Evolutionary conservation across 2,113 vertebrate species (phyloP).

Genomic region (Eurystomus gularis): DNA sequence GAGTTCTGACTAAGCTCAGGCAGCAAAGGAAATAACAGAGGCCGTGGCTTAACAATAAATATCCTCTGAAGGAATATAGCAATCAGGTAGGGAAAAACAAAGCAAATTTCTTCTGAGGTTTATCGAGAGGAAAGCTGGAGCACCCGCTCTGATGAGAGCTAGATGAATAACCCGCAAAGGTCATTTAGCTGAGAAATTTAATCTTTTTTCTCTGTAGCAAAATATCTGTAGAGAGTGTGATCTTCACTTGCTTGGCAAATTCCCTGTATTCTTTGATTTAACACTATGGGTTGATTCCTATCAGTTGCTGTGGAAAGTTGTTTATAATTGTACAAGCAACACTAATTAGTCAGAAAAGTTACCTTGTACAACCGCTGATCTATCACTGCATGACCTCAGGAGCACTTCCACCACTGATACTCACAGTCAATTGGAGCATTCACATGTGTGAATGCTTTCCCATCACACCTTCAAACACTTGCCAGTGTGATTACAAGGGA

Average conservation of each 20-base stretch:
- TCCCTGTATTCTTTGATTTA: not conserved
- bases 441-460: not conserved
- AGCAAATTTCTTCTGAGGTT: not conserved
- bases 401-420: not conserved
- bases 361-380: not conserved
- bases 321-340: no score
- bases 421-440: not conserved
- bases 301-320: no score
- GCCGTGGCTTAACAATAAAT: conserved; percentile 52
- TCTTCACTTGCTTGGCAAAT: not conserved
- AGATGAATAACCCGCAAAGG: conserved; percentile 5
- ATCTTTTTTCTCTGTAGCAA: not conserved
- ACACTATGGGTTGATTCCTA: no score
- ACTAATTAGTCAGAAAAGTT: not conserved
- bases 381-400: not conserved
- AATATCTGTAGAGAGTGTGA: not conserved
- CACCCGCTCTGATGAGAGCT: not conserved
- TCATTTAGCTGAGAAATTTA: not conserved
- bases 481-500: not conserved
- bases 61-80: conserved; percentile 44
- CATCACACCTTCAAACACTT: not conserved
- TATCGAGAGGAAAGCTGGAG: conserved; percentile 5
- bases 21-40: conserved; percentile 60
- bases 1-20: conserved; percentile 43
- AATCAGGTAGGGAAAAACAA: conserved; percentile 48